Evolutionary conservation across 1,140 invertebrate genomes (phyloP).

Genomic region (Ectropis grisescens): DNA sequence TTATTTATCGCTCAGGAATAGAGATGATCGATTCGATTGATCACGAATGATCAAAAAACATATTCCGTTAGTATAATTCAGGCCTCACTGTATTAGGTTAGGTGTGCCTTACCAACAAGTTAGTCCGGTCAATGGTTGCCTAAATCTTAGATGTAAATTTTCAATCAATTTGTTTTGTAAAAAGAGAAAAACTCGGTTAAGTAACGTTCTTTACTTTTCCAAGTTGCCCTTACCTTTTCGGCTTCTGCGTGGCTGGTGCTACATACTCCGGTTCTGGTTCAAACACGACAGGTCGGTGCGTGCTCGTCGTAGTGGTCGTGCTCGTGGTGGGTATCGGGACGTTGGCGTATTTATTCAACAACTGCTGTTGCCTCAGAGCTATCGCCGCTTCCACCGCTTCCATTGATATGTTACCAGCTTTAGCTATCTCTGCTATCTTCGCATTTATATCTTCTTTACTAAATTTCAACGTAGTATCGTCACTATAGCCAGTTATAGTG

Average conservation of each 20-base stretch:
- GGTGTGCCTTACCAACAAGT: too few relatives aligned
- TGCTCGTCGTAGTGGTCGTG: constrained; percentile 62
- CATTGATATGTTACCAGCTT: constrained; percentile 80
- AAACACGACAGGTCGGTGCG: constrained; percentile 47
- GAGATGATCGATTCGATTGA: too few relatives aligned
- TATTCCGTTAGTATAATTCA: too few relatives aligned
- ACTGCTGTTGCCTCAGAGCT: constrained; percentile 76
- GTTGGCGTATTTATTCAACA: constrained; percentile 72
- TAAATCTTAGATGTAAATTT: too few relatives aligned
- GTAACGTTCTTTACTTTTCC: too few relatives aligned
- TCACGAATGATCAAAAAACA: too few relatives aligned
- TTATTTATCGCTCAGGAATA: too few relatives aligned
- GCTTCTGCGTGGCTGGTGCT: constrained; percentile 35
- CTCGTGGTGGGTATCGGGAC: constrained; percentile 58
- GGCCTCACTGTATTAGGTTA: too few relatives aligned
- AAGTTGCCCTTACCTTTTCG: constrained; percentile 51
- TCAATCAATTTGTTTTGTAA: too few relatives aligned
- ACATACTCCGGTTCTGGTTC: constrained; percentile 52
- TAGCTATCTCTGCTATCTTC: constrained; percentile 64
- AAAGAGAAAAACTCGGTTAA: too few relatives aligned
- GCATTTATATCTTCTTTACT: constrained; percentile 60
- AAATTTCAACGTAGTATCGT: constrained; percentile 48
- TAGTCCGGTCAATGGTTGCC: too few relatives aligned
- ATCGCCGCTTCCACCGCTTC: constrained; percentile 82
- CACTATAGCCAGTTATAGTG: constrained; percentile 52